Percentiles rank a stretch among this genome's conserved stretches.
phyloP scores from a whole-genome alignment of 2,797 vertebrate species.

The Poeciliopsis turneri region DNA sequence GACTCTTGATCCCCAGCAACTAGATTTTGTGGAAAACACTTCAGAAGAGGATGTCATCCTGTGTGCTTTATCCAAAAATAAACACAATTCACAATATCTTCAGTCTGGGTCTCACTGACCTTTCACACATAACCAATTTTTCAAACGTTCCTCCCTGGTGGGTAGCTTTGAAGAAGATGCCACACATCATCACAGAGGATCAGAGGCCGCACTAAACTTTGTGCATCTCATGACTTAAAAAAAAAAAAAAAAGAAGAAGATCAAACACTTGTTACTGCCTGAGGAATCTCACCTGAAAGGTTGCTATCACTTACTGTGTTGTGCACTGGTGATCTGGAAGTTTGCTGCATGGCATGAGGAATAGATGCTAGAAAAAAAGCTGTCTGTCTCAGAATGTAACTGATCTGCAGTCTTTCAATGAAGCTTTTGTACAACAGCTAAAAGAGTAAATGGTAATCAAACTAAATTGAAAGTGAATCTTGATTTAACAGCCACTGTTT shows the following conservation, averaged over 20 bases:
- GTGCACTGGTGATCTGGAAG: conserved; percentile 9
- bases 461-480: conserved; percentile 19
- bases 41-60: not conserved
- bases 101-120: conserved; percentile 26
- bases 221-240: not conserved
- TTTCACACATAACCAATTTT: conserved; percentile 13
- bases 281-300: conserved; percentile 29
- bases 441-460: conserved; percentile 9
- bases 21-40: not conserved
- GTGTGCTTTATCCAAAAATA: not conserved
- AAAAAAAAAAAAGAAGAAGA: conserved; percentile 15
- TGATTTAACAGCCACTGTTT: conserved; percentile 32
- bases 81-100: conserved; percentile 5
- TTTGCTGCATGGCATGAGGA: not conserved
- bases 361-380: not conserved
- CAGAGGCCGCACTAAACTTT: conserved; percentile 32
- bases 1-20: not conserved
- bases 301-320: conserved; percentile 9
- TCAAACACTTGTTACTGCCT: conserved; percentile 40
- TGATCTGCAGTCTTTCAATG: conserved; percentile 6
- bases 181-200: conserved; percentile 12
- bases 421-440: not conserved
- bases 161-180: conserved; percentile 18
- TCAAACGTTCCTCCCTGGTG: not conserved
- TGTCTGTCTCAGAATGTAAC: not conserved